Evolutionary conservation across 2,113 vertebrate genomes (phyloP).

Genomic region (Ondatra zibethicus): DNA sequence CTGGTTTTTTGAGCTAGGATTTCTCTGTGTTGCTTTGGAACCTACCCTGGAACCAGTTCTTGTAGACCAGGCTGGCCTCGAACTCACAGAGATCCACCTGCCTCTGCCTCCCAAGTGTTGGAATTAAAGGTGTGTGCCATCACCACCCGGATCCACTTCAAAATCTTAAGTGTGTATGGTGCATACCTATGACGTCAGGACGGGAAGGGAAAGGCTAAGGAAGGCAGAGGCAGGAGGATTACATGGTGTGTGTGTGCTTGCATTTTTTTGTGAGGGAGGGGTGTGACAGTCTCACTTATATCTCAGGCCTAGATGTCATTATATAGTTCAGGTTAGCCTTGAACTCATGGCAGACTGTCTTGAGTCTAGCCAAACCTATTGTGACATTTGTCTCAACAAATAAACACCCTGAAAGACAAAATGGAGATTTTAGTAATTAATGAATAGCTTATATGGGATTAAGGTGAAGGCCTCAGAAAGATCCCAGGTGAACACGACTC

Average conservation of each 20-base stretch:
- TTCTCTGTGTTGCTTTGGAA: too few species aligned
- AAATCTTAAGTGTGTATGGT: background rate
- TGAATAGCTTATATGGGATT: background rate
- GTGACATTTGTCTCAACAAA: background rate
- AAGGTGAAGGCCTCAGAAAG: background rate
- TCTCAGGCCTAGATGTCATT: background rate
- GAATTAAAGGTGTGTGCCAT: too few species aligned
- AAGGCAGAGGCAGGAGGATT: background rate
- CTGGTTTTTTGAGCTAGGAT: too few species aligned
- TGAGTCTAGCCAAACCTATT: background rate
- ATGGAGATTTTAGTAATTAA: background rate
- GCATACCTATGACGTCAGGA: background rate
- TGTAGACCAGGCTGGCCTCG: too few species aligned
- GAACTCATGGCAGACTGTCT: background rate
- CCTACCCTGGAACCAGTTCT: too few species aligned
- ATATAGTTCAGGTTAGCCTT: background rate
- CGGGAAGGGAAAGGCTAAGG: background rate
- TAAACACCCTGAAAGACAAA: background rate
- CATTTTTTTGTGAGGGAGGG: background rate
- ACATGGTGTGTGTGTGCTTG: too few species aligned
- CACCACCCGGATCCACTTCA: background rate
- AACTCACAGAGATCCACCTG: too few species aligned
- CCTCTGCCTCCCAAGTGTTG: too few species aligned
- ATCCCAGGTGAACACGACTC: background rate
- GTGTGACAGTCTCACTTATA: background rate